Percentiles rank a stretch among this genome's conserved stretches.
Evolutionary conservation across 2,888 invertebrate genomes (phyloP).

Genomic region (Apodemia mormo): DNA sequence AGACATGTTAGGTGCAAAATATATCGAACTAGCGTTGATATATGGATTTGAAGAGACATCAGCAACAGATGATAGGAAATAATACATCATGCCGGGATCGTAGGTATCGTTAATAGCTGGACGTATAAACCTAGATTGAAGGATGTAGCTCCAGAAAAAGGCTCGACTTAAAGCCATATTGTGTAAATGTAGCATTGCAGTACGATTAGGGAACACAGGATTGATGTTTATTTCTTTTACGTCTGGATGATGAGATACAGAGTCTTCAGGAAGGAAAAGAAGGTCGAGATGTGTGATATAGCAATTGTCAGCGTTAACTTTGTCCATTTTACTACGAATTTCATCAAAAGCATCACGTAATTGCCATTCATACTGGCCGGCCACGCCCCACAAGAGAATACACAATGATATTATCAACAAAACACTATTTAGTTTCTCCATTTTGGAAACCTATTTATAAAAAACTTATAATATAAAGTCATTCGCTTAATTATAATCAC

Average conservation of each 20-base stretch:
- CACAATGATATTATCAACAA: constrained; percentile 64
- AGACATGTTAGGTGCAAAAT: constrained; percentile 96
- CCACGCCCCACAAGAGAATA: constrained; percentile 83
- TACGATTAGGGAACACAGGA: constrained; percentile 96
- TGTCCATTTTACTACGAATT: constrained; percentile 90
- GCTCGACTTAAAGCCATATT: constrained; percentile 98
- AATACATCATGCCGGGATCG: constrained; percentile 99
- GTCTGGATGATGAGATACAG: constrained; percentile 95
- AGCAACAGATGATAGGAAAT: constrained; percentile 95
- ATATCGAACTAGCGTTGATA: constrained; percentile 95
- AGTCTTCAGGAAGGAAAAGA: constrained; percentile 90
- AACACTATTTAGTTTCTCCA: constrained; percentile 60
- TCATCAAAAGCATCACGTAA: constrained; percentile 94
- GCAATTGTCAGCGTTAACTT: constrained; percentile 93
- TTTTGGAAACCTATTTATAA: constrained; percentile 39
- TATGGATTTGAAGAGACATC: constrained; percentile 96
- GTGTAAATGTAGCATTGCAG: constrained; percentile 94
- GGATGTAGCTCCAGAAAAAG: constrained; percentile 97
- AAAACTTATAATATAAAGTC: background rate
- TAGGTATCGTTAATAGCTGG: constrained; percentile 95
- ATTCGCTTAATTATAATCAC: background rate
- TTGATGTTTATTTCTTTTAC: constrained; percentile 97
- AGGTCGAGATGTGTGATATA: constrained; percentile 92
- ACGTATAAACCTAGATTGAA: constrained; percentile 93
- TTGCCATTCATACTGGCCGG: constrained; percentile 96